These are phyloP conservation scores for Lasiurus borealis DNA, from an alignment of 2,113 vertebrate species.

Conservation along the genomic window DNA sequence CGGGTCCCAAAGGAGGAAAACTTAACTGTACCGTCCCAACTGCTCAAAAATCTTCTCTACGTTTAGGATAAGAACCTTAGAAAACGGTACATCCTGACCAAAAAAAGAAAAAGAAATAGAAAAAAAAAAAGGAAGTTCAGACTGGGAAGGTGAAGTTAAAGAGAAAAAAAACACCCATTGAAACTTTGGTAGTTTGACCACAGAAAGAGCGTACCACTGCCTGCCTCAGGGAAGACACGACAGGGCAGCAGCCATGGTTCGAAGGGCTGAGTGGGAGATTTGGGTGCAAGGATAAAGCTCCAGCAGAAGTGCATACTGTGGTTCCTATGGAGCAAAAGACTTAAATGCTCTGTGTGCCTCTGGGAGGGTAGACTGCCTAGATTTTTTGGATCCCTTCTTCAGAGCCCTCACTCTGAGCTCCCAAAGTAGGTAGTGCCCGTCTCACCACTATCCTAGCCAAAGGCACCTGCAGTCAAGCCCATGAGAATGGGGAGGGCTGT, in stretches of 20 bases:
- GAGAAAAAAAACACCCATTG: not conserved
- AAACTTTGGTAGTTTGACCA: not conserved
- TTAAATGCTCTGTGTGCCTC: not conserved
- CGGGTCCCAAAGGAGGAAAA: constrained; percentile 37
- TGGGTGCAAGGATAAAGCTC: constrained; percentile 21
- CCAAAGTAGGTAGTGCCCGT: not conserved
- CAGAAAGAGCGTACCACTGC: not conserved
- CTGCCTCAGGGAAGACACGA: not conserved
- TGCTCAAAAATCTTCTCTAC: constrained; percentile 47
- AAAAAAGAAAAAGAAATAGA: not conserved
- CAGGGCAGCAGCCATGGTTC: not conserved
- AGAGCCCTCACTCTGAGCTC: not conserved
- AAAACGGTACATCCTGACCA: not conserved
- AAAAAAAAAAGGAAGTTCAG: not conserved
- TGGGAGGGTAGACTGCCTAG: not conserved
- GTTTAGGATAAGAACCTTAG: constrained; percentile 38
- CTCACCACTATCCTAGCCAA: not conserved
- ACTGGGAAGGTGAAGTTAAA: not conserved
- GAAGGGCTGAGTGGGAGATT: not conserved
- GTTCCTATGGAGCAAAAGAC: not conserved
- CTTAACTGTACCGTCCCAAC: not conserved
- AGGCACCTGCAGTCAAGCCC: not conserved
- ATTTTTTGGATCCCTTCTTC: not conserved
- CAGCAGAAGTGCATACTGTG: not conserved
- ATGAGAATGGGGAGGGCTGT: not conserved